Evolutionary conservation across 2,888 invertebrate genomes (phyloP).

Genomic region (Miltochrista miniata): DNA sequence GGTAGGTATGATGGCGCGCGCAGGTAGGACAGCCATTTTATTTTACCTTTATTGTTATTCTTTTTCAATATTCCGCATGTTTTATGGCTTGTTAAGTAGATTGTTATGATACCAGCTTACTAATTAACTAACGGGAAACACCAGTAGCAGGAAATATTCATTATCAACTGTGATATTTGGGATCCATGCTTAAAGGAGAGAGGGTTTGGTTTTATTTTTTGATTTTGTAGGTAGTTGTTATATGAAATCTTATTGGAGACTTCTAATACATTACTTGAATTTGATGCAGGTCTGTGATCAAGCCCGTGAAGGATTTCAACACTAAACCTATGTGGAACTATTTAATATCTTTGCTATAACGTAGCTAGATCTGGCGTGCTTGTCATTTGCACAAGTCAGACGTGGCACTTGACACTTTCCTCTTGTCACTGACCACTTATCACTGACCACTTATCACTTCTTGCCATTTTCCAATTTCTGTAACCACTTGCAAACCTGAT

Average conservation of each 20-base stretch:
- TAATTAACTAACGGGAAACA: constrained; percentile 66
- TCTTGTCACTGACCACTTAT: too few relatives aligned
- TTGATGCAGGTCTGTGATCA: not conserved
- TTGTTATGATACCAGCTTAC: constrained; percentile 64
- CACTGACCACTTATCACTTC: too few relatives aligned
- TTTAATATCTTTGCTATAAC: too few relatives aligned
- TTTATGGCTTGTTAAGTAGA: constrained; percentile 76
- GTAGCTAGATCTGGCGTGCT: too few relatives aligned
- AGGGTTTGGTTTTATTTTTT: constrained; percentile 12
- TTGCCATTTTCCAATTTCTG: too few relatives aligned
- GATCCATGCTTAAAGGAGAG: constrained; percentile 15
- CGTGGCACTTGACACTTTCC: too few relatives aligned
- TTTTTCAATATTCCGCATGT: constrained; percentile 78
- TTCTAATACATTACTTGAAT: not conserved
- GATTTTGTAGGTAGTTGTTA: too few relatives aligned
- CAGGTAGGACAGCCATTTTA: constrained; percentile 77
- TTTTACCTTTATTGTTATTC: constrained; percentile 63
- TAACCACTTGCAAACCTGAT: too few relatives aligned
- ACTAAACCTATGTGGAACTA: too few relatives aligned
- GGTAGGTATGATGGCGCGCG: constrained; percentile 62
- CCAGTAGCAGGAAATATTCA: constrained; percentile 63
- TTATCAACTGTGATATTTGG: constrained; percentile 33
- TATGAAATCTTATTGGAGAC: not conserved
- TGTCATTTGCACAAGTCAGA: too few relatives aligned
- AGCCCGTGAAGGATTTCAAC: too few relatives aligned